Base-by-base conservation (phyloP, 2,797 vertebrate species). In the Sebastes vulpes region DNA sequence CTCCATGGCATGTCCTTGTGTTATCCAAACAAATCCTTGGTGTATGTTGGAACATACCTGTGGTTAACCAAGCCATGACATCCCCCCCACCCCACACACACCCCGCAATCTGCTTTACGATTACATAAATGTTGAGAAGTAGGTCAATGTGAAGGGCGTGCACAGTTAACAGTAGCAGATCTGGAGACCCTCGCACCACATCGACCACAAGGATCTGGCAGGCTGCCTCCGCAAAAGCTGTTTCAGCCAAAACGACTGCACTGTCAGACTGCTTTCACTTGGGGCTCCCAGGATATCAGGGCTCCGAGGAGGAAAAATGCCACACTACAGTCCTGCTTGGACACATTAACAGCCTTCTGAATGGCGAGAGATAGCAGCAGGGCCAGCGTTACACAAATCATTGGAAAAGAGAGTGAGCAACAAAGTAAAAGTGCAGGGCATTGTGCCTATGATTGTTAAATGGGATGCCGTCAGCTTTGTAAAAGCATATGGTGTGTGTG, bases 81-180 rank as follows among this genome's bases (percentile, higher is more conserved):
- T 46, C 56, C 53, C 61, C 54, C 25, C 59, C 38, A 21, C 53
- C 60, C 14, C 46, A 67, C 21, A 38, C 6, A 38, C 81, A 50
- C 52, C 25, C 57, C 69, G 80, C 74, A 52, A 72, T 85, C 74
- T 81, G 73, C 77, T 82, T 86, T 26, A 85, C 58, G 67, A 92
- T 93, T 91, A 89, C 92, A 94, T 92, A 89, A 90, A 92, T 85
- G 84, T 85, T 85, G 77, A 93, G 89, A 94, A 94, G 91, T 93
- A 88, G 94, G 92, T 94, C 92, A 91, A 92, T 53, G 66, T 60
- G 68, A 87, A 92, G 76, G 76, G 80, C 38, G 18, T 87, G 77
- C 83, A 75, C 79, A 84, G 78, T 89, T 84, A 92, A 91, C 89
- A 89, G 90, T 79, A 89, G 86, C 83, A 71, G 82, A 84, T 82